Evolutionary conservation across 2,113 vertebrate genomes (phyloP).

Genomic region (Labeo catla): DNA sequence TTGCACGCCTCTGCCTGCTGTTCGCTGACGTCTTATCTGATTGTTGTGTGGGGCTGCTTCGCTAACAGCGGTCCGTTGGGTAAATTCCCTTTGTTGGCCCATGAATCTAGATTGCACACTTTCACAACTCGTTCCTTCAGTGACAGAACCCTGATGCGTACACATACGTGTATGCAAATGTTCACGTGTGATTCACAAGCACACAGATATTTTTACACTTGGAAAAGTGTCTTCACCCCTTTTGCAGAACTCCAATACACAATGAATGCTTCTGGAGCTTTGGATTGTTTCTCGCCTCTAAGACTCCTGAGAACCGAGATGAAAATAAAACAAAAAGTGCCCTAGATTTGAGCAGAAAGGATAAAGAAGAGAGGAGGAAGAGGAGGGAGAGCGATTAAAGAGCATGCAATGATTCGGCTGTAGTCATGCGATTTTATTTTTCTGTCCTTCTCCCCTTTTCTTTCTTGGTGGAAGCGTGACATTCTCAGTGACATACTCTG

Average conservation of each 20-base stretch:
- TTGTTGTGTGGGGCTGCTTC: constrained; percentile 48
- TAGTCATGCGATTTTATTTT: constrained; percentile 40
- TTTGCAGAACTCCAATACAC: not conserved
- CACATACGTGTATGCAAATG: not conserved
- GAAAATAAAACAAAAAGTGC: constrained; percentile 52
- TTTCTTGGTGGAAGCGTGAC: constrained; percentile 15
- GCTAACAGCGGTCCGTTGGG: constrained; percentile 22
- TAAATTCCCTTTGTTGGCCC: constrained; percentile 31
- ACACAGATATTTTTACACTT: not conserved
- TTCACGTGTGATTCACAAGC: not conserved
- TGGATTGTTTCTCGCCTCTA: constrained; percentile 15
- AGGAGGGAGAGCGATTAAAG: constrained; percentile 31
- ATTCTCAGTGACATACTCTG: constrained; percentile 32
- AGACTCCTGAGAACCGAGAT: constrained; percentile 43
- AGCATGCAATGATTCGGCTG: constrained; percentile 32
- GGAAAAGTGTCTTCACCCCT: not conserved
- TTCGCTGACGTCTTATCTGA: constrained; percentile 31
- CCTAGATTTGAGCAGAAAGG: constrained; percentile 52
- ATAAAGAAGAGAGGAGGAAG: constrained; percentile 8
- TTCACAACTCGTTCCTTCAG: not conserved
- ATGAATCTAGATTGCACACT: not conserved
- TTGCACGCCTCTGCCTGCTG: constrained; percentile 14
- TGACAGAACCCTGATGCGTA: not conserved
- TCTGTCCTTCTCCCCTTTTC: not conserved
- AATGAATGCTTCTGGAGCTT: constrained; percentile 8